A percentile compares a stretch with the other conserved stretches of the same genome.
These are phyloP conservation scores for Aphis craccivora DNA, from an alignment of 1,140 invertebrate species.

Conservation along the genomic window DNA sequence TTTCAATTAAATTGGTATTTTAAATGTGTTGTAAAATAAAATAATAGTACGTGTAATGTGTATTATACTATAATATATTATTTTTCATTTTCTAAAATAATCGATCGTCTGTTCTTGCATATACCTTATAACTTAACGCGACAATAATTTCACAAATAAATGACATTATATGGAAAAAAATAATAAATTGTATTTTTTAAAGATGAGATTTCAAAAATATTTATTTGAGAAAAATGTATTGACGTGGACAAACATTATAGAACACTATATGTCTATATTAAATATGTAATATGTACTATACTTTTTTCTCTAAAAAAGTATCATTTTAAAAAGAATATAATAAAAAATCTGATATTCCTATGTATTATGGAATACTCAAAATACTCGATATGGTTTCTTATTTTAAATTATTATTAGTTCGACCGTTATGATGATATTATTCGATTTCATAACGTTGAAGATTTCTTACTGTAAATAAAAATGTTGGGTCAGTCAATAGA, in stretches of 20 bases:
- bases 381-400: background rate
- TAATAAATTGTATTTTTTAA: background rate
- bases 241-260: background rate
- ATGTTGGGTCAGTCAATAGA: background rate
- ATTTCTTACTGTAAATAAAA: background rate
- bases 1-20: background rate
- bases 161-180: background rate
- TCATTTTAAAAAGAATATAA: background rate
- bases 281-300: background rate
- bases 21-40: background rate
- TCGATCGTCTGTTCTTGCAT: background rate
- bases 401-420: background rate
- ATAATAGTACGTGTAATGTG: too few species aligned
- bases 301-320: background rate
- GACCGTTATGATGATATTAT: background rate
- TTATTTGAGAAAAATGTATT: background rate
- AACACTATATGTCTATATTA: background rate
- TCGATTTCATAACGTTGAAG: background rate
- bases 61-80: background rate
- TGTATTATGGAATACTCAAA: background rate
- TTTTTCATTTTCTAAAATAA: background rate
- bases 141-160: background rate
- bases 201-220: background rate
- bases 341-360: background rate
- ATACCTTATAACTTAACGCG: background rate